Evolutionary conservation across 2,113 vertebrate genomes (phyloP).

Genomic region (Eulemur macaco): DNA sequence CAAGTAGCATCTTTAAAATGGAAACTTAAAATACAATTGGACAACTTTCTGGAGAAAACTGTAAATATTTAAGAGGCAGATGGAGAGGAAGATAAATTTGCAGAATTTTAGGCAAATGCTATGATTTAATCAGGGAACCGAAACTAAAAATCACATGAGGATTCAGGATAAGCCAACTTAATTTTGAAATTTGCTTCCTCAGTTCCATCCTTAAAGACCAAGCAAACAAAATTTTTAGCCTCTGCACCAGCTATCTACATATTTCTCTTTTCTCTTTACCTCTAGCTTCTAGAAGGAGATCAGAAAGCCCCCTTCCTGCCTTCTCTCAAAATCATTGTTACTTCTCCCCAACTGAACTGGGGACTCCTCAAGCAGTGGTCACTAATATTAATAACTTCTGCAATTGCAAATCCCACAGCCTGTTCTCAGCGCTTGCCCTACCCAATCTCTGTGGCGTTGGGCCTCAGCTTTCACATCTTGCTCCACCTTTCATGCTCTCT

Average conservation of each 20-base stretch:
- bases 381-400: not conserved
- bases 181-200: not conserved
- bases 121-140: not conserved
- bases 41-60: not conserved
- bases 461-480: not conserved
- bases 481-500: not conserved
- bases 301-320: not conserved
- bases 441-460: not conserved
- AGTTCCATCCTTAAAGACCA: not conserved
- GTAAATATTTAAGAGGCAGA: constrained; percentile 29
- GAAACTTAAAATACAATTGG: not conserved
- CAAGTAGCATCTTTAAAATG: not conserved
- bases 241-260: not conserved
- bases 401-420: not conserved
- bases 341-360: not conserved
- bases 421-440: not conserved
- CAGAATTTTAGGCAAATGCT: not conserved
- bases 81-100: not conserved
- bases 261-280: not conserved
- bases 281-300: not conserved
- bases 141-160: not conserved
- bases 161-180: not conserved
- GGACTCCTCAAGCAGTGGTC: not conserved
- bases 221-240: not conserved
- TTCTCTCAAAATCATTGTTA: not conserved